Base-by-base conservation (phyloP, 35 echinoderm and acorn worm species). In the Ptychodera flava region DNA sequence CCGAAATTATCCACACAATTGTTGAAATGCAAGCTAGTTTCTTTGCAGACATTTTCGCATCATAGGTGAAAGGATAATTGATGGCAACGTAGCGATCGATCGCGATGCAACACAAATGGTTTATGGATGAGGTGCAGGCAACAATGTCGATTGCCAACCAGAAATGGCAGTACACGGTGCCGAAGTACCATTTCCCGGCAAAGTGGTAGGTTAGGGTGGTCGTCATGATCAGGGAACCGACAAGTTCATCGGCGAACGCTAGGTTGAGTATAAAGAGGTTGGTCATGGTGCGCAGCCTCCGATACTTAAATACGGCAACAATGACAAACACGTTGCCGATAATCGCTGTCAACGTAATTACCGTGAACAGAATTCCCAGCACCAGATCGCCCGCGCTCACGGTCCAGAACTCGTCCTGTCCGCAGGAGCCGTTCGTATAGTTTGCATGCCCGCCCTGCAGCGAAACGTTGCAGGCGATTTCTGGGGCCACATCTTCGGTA, bases 71-170 rank as follows among this genome's bases (percentile, higher is more conserved):
- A 27, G 94, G 94, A n/a, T 80, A 80, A 1, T 91, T 97, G 45
- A 97, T 97, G 0, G 94, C 94, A 79, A 91, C 90, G 36, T 90
- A 97, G 79, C 89, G 90, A 52, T 97, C 91, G 31, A 97, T 76
- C 15, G 96, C 91, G 31, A 99, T 99, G 36, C 94, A 83, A 64
- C 96, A 99, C 16, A 99, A 36, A 79, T 94, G 94, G 37, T 88
- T 82, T 29, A 99, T 99, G 1, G 96, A 94, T 12, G 96, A 92
- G 1, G 96, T 99, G 37, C 96, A 94, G 33, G 92, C 80, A 16
- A 99, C 35, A 29, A 99, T 91, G 52, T 99, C 96, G 77, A 99
- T 85, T 34, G 96, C 88, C 78, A 92, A 86, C 96, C 96, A 94
- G 36, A 99, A 79, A 28, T 94, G 88, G 53, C 96, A 99, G 36